Percentiles rank a stretch among this genome's conserved stretches.
Evolutionary conservation across 2,888 invertebrate species (phyloP).

Genomic region (Nebria brevicollis): DNA sequence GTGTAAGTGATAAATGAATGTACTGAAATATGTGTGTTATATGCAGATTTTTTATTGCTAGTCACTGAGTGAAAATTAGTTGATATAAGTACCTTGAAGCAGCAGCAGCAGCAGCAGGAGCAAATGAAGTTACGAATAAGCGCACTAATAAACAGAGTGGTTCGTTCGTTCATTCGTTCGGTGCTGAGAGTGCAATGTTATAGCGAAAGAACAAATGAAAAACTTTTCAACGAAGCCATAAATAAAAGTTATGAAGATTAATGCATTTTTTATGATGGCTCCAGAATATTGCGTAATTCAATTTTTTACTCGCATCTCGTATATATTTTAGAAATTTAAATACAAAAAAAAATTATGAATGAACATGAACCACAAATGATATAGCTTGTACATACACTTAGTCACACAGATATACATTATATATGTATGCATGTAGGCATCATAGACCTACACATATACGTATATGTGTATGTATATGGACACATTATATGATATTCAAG

Average conservation of each 20-base stretch:
- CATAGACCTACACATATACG: not conserved
- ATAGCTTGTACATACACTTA: too few relatives aligned
- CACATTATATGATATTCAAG: not conserved
- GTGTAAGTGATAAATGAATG: too few relatives aligned
- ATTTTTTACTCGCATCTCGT: not conserved
- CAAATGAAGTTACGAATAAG: not conserved
- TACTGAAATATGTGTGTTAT: too few relatives aligned
- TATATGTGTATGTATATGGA: too few relatives aligned
- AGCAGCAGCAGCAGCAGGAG: not conserved
- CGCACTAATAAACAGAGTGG: not conserved
- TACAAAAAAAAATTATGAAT: too few relatives aligned
- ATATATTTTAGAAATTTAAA: not conserved
- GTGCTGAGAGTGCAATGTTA: not conserved
- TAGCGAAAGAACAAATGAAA: constrained; percentile 21
- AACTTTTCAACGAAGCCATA: constrained; percentile 35
- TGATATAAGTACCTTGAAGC: too few relatives aligned
- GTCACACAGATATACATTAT: not conserved
- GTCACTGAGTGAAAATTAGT: too few relatives aligned
- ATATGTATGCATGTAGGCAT: not conserved
- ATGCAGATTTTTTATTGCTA: too few relatives aligned
- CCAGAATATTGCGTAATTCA: not conserved
- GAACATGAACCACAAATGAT: too few relatives aligned
- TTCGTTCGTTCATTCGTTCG: not conserved
- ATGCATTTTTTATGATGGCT: constrained; percentile 38
- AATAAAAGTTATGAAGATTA: constrained; percentile 44